These are phyloP conservation scores for Drosophila arizonae DNA, from an alignment of 1,140 invertebrate species.

Conservation along the genomic window DNA sequence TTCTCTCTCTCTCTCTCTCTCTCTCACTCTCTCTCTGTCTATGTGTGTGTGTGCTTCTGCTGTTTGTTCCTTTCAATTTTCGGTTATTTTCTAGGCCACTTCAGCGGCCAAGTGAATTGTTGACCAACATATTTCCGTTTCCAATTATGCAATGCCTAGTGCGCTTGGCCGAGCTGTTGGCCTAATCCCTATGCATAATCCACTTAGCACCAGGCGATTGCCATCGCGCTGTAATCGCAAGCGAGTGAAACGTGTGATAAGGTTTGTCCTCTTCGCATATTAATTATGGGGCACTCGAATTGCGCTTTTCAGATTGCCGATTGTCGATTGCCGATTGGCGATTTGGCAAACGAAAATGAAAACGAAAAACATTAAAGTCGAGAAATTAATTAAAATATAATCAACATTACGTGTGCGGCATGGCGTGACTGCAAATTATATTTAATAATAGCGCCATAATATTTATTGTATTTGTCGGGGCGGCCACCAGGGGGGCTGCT, in stretches of 20 bases:
- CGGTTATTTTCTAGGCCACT: constrained; percentile 11
- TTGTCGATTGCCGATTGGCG: constrained; percentile 4
- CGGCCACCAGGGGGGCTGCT: background rate
- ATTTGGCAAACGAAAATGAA: constrained; percentile 42
- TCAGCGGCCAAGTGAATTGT: constrained; percentile 33
- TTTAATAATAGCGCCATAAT: constrained; percentile 74
- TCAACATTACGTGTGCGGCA: constrained; percentile 74
- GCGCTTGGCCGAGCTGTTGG: constrained; percentile 14
- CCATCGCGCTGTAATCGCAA: too few species aligned
- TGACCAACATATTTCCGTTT: constrained; percentile 53
- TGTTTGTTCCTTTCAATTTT: constrained; percentile 3
- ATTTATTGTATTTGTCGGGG: constrained; percentile 49
- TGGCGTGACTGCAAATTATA: constrained; percentile 76
- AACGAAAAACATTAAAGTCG: constrained; percentile 71
- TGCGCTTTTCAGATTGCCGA: too few species aligned
- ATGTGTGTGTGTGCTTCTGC: background rate
- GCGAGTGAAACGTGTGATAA: too few species aligned
- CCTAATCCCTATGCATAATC: background rate
- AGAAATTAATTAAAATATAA: constrained; percentile 79
- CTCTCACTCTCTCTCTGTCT: too few species aligned
- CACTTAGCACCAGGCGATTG: too few species aligned
- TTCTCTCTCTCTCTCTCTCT: background rate
- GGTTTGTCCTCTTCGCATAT: too few species aligned
- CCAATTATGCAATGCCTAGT: constrained; percentile 38
- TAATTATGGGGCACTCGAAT: too few species aligned